These are phyloP conservation scores for Leptogaster cylindrica DNA, from an alignment of 2,888 invertebrate genomes.

Conservation along the genomic window DNA sequence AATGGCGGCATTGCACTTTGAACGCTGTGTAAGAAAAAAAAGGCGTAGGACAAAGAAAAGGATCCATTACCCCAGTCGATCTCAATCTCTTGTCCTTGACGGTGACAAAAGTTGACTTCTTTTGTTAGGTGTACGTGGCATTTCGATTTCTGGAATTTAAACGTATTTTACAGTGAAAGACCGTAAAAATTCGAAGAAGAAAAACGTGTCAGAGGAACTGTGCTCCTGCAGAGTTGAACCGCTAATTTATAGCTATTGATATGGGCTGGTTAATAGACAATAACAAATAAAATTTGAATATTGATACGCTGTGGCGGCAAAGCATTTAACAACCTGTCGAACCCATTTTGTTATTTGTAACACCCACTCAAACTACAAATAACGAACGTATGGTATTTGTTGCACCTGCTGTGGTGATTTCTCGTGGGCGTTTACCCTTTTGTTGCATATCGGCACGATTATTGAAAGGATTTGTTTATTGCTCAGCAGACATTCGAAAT, in stretches of 20 bases:
- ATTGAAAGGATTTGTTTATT: too few relatives aligned
- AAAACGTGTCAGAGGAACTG: neutral
- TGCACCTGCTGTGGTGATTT: too few relatives aligned
- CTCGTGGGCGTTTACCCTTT: too few relatives aligned
- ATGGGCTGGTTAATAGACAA: slow-evolving; percentile 9
- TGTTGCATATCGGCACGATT: too few relatives aligned
- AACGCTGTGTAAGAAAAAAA: neutral
- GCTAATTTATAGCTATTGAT: neutral
- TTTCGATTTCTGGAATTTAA: slow-evolving; percentile 22
- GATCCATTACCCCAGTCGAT: slow-evolving; percentile 18
- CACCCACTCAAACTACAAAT: too few relatives aligned
- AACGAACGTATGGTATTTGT: too few relatives aligned
- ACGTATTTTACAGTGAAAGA: slow-evolving; percentile 24
- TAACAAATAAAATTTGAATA: neutral
- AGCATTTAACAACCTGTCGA: too few relatives aligned
- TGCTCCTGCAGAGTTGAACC: neutral
- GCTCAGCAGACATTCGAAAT: too few relatives aligned
- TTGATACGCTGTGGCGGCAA: neutral
- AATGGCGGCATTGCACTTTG: slow-evolving; percentile 4
- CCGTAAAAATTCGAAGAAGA: slow-evolving; percentile 6
- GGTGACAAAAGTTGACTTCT: slow-evolving; percentile 27
- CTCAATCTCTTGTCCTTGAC: slow-evolving; percentile 32
- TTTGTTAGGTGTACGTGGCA: slow-evolving; percentile 3
- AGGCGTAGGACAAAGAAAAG: neutral
- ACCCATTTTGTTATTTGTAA: too few relatives aligned